phyloP scores from a whole-genome alignment of 1,140 invertebrate species.

The Caenorhabditis inopinata region DNA sequence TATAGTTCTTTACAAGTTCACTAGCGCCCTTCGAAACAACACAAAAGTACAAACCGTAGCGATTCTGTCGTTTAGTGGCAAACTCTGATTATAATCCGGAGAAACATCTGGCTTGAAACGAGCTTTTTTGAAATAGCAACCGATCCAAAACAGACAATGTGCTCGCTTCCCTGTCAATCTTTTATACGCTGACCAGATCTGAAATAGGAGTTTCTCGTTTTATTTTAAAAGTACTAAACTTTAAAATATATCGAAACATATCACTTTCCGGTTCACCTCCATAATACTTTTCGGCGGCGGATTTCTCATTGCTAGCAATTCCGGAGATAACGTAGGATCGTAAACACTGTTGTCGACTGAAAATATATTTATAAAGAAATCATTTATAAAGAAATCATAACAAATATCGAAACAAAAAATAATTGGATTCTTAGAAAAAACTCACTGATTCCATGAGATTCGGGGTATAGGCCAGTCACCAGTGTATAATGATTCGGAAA shows the following conservation, averaged over 20 bases:
- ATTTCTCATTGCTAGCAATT: conserved; percentile 39
- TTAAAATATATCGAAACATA: neutral
- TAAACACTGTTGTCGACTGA: conserved; percentile 38
- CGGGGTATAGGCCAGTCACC: conserved; percentile 69
- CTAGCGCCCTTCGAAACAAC: too few relatives aligned
- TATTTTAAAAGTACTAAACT: neutral
- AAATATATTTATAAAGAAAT: too few relatives aligned
- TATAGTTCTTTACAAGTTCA: too few relatives aligned
- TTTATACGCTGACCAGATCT: conserved; percentile 50
- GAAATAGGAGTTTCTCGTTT: neutral
- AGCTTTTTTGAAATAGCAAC: conserved; percentile 39
- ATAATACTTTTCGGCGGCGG: conserved; percentile 17
- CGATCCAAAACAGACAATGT: conserved; percentile 46
- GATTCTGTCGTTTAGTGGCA: conserved; percentile 34
- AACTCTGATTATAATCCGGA: conserved; percentile 41
- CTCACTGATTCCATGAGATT: conserved; percentile 69
- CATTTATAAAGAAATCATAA: too few relatives aligned
- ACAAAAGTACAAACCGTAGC: conserved; percentile 16
- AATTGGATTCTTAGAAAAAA: neutral
- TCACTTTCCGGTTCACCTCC: conserved; percentile 43
- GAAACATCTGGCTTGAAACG: conserved; percentile 32
- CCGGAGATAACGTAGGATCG: conserved; percentile 54
- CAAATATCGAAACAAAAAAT: too few relatives aligned
- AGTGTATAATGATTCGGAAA: conserved; percentile 69
- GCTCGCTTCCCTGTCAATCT: conserved; percentile 32